Evolutionary conservation across 1,140 invertebrate genomes (phyloP).

Genomic region (Microplitis demolitor): DNA sequence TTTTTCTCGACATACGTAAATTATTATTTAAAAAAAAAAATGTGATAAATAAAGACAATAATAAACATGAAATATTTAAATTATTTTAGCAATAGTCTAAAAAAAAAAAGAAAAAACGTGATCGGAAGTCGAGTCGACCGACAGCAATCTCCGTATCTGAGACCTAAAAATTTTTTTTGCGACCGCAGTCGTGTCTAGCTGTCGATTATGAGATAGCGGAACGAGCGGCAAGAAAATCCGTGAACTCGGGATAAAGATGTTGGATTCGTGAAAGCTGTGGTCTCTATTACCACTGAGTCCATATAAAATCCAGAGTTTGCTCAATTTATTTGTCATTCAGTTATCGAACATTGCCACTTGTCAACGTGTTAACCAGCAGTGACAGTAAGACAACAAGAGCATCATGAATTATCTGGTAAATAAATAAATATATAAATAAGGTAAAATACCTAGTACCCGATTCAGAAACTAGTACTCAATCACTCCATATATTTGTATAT

Average conservation of each 20-base stretch:
- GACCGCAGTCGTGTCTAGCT: background rate
- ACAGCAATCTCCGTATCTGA: background rate
- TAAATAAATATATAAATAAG: conserved; percentile 17
- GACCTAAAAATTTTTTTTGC: background rate
- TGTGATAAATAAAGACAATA: no score
- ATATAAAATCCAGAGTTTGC: conserved; percentile 46
- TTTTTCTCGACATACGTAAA: background rate
- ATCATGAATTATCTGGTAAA: conserved; percentile 45
- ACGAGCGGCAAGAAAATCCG: background rate
- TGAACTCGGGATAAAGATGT: background rate
- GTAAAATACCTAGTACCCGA: background rate
- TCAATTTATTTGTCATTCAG: conserved; percentile 27
- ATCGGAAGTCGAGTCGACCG: conserved; percentile 20
- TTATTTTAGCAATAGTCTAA: background rate
- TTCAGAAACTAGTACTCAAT: no score
- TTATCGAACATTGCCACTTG: conserved; percentile 1
- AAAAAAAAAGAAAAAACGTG: conserved; percentile 24
- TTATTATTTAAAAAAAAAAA: background rate
- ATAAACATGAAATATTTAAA: background rate
- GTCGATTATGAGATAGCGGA: background rate
- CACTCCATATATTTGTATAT: no score
- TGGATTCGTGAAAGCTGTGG: conserved; percentile 46
- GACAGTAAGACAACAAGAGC: conserved; percentile 2
- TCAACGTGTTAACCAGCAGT: conserved; percentile 6
- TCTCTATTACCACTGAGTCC: conserved; percentile 32